Evolutionary conservation across 2,113 vertebrate species (phyloP), one percentile per base, ranked within the genome.

Genomic region (Heterotilapia buettikoferi): DNA sequence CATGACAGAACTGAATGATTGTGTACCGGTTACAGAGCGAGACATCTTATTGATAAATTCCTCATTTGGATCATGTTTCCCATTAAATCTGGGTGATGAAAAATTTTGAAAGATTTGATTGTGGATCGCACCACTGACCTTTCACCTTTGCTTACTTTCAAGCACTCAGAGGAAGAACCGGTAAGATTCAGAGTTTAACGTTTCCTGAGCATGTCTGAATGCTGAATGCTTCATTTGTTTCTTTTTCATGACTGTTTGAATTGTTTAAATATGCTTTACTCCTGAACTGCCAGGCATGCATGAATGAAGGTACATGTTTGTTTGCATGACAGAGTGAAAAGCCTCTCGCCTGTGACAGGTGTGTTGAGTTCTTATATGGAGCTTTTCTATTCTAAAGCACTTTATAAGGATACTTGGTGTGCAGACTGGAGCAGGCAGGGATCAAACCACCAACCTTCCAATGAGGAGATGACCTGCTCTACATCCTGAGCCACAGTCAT

Each of bases 161-260:
- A 99, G 98, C 98, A 97, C 96, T 66, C 98, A 85, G 97, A 98
- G 96, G 99, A 99, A 29, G 98, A 98, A 94, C 98, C 97, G 98
- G 99, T 99, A 98, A 99, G 98, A 97, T 43, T 14, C 82, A 33
- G 12, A 63, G 7, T 68, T 79, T 82, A 43, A 11, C 50, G 5
- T 88, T 38, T 53, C 82, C 18, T 56, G 10, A 80, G 90, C 81
- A 93, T 93, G 92, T 61, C 40, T 89, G 89, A n/a, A 47, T 83
- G 80, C 66, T 96, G 93, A 92, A 83, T 88, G 87, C 93, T 53
- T 38, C 26, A 19, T 86, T 84, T 76, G 54, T 5, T 14, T 21
- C 7, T 82, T 8, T 84, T 50, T 59, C 8, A 52, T 79, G 29
- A 13, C 7, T 76, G 45, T 19, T 33, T 29, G 19, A 43, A 66